These are phyloP conservation scores for Pollenia amentaria DNA, from an alignment of 2,888 invertebrate species.

Conservation along the genomic window DNA sequence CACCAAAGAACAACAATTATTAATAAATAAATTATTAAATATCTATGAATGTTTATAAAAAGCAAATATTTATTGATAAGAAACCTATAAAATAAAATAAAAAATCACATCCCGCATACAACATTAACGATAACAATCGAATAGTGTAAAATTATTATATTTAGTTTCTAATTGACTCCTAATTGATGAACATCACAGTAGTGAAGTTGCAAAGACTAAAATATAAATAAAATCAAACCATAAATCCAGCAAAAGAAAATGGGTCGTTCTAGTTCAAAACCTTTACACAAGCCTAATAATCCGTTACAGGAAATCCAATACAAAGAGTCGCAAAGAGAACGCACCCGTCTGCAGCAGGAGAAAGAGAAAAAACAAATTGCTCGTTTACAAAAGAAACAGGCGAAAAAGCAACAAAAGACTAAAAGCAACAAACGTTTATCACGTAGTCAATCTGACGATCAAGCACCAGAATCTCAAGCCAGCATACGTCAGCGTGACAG, in stretches of 20 bases:
- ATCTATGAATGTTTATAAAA: constrained; percentile 6
- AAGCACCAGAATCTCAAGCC: neutral
- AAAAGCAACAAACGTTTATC: constrained; percentile 49
- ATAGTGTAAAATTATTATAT: constrained; percentile 45
- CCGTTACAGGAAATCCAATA: constrained; percentile 80
- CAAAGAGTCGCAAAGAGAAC: constrained; percentile 76
- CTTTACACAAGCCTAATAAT: constrained; percentile 77
- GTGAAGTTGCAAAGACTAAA: neutral
- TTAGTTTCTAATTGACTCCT: constrained; percentile 64
- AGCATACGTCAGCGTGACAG: constrained; percentile 65
- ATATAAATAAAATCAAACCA: neutral
- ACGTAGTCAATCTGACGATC: neutral
- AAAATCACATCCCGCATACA: constrained; percentile 12
- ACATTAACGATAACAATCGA: constrained; percentile 56
- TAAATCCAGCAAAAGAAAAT: constrained; percentile 73
- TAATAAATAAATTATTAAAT: constrained; percentile 37
- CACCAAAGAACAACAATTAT: constrained; percentile 53
- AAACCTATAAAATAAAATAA: constrained; percentile 12
- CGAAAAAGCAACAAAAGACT: constrained; percentile 77
- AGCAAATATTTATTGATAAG: constrained; percentile 66
- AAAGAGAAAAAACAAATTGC: constrained; percentile 79
- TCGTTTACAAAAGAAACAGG: constrained; percentile 80
- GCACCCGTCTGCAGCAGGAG: constrained; percentile 78
- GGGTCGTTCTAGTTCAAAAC: constrained; percentile 82
- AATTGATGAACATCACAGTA: constrained; percentile 47